These are phyloP conservation scores for Phymanthus crucifer DNA, from an alignment of 92 coral and sea anemone genomes.

Conservation along the genomic window DNA sequence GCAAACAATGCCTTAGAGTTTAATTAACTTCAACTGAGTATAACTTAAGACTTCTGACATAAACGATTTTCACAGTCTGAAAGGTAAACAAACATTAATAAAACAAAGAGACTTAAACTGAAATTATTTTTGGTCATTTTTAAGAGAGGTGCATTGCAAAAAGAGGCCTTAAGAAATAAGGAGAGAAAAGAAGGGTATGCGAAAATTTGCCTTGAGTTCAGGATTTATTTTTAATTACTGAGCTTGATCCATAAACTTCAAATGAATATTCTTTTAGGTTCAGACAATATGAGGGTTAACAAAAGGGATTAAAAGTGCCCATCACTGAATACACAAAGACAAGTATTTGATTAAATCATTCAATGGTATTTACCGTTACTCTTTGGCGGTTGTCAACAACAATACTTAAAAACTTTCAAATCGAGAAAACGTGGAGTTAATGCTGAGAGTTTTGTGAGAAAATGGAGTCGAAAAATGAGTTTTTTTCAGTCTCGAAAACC, in stretches of 20 bases:
- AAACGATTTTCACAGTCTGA: not conserved
- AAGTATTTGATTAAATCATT: conserved; percentile 1
- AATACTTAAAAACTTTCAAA: not conserved
- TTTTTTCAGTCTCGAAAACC: not conserved
- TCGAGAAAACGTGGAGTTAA: not conserved
- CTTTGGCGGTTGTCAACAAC: conserved; percentile 11
- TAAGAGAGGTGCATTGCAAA: not conserved
- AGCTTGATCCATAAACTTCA: not conserved
- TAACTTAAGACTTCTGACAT: not conserved
- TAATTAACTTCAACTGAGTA: not conserved
- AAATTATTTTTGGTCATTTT: not conserved
- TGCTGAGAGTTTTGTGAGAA: not conserved
- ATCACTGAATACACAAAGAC: not conserved
- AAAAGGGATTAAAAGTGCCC: conserved; percentile 7
- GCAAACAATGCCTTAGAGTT: not conserved
- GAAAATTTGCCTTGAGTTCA: not conserved
- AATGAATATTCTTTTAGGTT: not conserved
- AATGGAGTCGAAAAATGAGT: conserved; percentile 13
- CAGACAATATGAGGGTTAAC: not conserved
- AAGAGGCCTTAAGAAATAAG: not conserved
- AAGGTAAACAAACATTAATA: not conserved
- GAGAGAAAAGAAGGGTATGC: not conserved
- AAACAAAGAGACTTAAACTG: not conserved
- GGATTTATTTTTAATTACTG: not conserved
- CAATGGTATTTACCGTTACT: not conserved